phyloP scores from a whole-genome alignment of 2,113 vertebrate genomes.

The Cinclus cinclus region DNA sequence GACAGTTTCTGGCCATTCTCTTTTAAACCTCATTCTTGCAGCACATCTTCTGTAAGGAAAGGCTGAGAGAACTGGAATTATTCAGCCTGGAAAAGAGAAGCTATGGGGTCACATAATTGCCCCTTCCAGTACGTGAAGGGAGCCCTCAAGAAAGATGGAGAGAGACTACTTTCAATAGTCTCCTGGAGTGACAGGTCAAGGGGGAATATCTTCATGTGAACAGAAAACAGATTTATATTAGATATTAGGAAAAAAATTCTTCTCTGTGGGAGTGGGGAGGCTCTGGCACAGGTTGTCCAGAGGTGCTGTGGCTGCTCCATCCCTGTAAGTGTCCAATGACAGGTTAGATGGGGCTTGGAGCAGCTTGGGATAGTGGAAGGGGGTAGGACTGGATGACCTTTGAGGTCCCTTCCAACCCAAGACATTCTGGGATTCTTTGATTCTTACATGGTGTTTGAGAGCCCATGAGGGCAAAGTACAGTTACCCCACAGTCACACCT shows the following conservation, averaged over 20 bases:
- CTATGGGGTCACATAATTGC: not conserved
- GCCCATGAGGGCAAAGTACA: not conserved
- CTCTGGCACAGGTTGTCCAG: not conserved
- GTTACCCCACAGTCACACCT: not conserved
- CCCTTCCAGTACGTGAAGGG: not conserved
- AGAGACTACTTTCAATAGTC: not conserved
- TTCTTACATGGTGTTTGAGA: not conserved
- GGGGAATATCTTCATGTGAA: not conserved
- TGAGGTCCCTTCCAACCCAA: not conserved
- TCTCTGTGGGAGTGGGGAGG: rapidly evolving
- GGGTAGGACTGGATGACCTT: not conserved
- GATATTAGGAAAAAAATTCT: not conserved
- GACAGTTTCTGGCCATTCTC: not conserved
- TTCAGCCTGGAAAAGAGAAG: not conserved
- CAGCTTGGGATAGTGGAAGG: not conserved
- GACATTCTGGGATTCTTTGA: not conserved
- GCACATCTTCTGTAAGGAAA: not conserved
- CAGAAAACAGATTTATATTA: not conserved
- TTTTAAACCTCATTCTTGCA: not conserved
- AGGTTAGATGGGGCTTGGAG: not conserved
- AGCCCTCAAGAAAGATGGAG: not conserved
- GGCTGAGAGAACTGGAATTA: not conserved
- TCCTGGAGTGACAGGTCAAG: not conserved
- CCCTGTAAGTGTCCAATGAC: not conserved
- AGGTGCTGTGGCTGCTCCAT: not conserved